These are phyloP conservation scores for Hypsopygia costalis DNA, from an alignment of 2,888 invertebrate species.

Conservation along the genomic window DNA sequence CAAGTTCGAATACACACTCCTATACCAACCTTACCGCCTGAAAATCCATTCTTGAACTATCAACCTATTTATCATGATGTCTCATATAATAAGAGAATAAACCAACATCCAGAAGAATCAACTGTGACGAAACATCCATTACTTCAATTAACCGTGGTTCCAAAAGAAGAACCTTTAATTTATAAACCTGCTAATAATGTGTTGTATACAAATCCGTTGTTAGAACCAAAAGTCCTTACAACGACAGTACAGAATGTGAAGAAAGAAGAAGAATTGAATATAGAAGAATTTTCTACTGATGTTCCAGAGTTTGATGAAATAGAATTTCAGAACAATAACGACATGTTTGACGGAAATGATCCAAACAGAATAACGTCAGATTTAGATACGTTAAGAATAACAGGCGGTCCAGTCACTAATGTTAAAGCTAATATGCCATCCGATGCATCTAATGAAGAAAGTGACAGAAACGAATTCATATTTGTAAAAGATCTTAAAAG, in stretches of 20 bases:
- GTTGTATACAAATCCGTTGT: no score
- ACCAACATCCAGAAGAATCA: no score
- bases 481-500: slow-evolving; percentile 20
- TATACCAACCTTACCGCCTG: slow-evolving; percentile 12
- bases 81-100: no score
- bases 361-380: neutral
- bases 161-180: no score
- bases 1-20: slow-evolving; percentile 14
- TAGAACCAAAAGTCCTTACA: no score
- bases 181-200: no score
- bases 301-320: slow-evolving; percentile 3
- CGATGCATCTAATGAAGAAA: neutral
- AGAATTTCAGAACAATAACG: neutral
- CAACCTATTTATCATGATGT: neutral
- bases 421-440: neutral
- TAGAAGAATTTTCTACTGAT: slow-evolving; percentile 4
- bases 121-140: no score
- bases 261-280: no score
- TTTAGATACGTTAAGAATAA: neutral
- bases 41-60: neutral
- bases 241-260: no score
- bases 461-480: slow-evolving; percentile 28
- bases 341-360: neutral
- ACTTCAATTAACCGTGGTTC: no score
- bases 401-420: neutral